Evolutionary conservation across 2,797 vertebrate species (phyloP).

Genomic region (Urophycis tenuis): DNA sequence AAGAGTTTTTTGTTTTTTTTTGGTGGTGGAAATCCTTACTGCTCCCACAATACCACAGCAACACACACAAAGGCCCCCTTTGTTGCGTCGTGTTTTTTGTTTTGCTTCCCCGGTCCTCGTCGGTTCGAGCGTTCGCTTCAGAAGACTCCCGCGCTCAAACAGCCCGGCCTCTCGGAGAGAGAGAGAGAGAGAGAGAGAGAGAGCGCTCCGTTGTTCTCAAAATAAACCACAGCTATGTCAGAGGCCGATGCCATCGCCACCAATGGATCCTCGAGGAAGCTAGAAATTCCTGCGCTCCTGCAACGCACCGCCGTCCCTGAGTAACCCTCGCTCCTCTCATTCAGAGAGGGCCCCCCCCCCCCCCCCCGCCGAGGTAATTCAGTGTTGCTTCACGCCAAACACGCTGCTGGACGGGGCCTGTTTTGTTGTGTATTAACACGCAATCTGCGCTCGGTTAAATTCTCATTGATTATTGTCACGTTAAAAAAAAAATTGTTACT

Average conservation of each 20-base stretch:
- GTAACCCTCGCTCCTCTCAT: neutral
- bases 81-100: neutral
- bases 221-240: neutral
- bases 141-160: neutral
- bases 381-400: too few species aligned
- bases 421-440: neutral
- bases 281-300: neutral
- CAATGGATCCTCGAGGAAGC: neutral
- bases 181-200: too few species aligned
- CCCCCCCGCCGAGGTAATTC: too few species aligned
- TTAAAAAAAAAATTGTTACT: neutral
- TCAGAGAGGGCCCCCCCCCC: too few species aligned
- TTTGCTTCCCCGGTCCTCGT: neutral
- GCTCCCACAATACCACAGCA: slow-evolving; percentile 16
- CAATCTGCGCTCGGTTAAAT: neutral
- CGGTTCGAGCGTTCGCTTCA: neutral
- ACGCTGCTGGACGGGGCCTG: too few species aligned
- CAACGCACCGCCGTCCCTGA: neutral
- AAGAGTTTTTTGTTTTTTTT: slow-evolving; percentile 16
- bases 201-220: neutral
- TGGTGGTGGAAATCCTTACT: slow-evolving; percentile 14
- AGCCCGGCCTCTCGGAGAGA: neutral
- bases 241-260: neutral
- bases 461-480: neutral
- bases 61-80: neutral